These are phyloP conservation scores for Stenoptilia bipunctidactyla DNA, from an alignment of 2,888 invertebrate species.

Conservation along the genomic window DNA sequence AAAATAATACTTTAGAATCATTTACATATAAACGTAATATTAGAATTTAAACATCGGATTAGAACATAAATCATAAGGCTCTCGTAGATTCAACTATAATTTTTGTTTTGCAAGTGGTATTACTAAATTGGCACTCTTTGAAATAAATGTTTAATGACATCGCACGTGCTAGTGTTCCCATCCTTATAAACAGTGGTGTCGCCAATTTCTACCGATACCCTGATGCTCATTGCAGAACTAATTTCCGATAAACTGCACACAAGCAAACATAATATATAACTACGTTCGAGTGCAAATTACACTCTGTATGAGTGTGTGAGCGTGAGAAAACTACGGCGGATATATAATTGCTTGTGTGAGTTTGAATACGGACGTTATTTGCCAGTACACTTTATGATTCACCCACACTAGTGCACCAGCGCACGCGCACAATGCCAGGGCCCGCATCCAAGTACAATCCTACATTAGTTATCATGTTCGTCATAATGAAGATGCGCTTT, in stretches of 20 bases:
- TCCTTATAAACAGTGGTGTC: conserved; percentile 45
- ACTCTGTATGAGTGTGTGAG: conserved; percentile 46
- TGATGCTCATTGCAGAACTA: conserved; percentile 51
- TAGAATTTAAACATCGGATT: conserved; percentile 21
- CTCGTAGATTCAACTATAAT: conserved; percentile 30
- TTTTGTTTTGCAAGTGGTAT: conserved; percentile 36
- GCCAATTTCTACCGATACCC: conserved; percentile 56
- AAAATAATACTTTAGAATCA: conserved; percentile 13
- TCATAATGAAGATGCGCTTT: conserved; percentile 59
- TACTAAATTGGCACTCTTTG: conserved; percentile 31
- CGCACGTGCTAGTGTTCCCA: conserved; percentile 54
- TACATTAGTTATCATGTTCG: conserved; percentile 49
- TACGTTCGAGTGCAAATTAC: conserved; percentile 49
- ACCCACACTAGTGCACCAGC: conserved; percentile 18
- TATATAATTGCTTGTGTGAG: conserved; percentile 42
- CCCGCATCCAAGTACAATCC: conserved; percentile 50
- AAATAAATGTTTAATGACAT: conserved; percentile 48
- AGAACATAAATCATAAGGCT: conserved; percentile 36
- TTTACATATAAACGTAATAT: conserved; percentile 24
- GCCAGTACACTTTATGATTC: conserved; percentile 22
- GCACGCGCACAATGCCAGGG: conserved; percentile 30
- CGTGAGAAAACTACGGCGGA: conserved; percentile 65
- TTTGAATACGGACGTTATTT: conserved; percentile 13
- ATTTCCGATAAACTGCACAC: conserved; percentile 61
- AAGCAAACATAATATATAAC: conserved; percentile 16